phyloP scores from a whole-genome alignment of 2,113 vertebrate species.

The Notiomystis cincta region DNA sequence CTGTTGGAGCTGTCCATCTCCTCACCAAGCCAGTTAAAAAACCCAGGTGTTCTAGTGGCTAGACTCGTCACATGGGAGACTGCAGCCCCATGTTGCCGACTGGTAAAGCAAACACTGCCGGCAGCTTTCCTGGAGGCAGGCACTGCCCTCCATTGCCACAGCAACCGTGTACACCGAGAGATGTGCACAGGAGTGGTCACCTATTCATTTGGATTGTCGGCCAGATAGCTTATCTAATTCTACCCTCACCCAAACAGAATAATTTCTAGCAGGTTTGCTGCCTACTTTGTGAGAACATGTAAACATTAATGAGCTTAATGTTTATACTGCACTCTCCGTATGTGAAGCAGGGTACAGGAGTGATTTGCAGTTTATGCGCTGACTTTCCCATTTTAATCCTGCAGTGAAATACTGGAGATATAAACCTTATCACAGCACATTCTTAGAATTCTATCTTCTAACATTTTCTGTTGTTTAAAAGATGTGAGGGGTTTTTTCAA shows the following conservation, averaged over 20 bases:
- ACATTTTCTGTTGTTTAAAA: neutral
- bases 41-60: neutral
- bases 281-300: neutral
- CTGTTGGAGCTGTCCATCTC: neutral
- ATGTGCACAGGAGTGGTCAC: neutral
- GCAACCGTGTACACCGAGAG: neutral
- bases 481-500: neutral
- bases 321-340: neutral
- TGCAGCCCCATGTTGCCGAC: neutral
- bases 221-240: neutral
- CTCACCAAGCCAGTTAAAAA: neutral
- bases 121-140: neutral
- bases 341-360: neutral
- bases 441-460: neutral
- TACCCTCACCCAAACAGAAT: neutral
- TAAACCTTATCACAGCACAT: neutral
- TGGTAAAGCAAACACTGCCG: neutral
- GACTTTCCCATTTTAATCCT: neutral
- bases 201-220: neutral
- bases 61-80: neutral
- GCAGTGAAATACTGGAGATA: neutral
- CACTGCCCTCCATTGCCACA: fast-evolving
- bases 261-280: neutral
- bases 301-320: neutral
- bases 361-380: neutral